Evolutionary conservation across 2,888 invertebrate genomes (phyloP).

Genomic region (Drosophila neotestacea): DNA sequence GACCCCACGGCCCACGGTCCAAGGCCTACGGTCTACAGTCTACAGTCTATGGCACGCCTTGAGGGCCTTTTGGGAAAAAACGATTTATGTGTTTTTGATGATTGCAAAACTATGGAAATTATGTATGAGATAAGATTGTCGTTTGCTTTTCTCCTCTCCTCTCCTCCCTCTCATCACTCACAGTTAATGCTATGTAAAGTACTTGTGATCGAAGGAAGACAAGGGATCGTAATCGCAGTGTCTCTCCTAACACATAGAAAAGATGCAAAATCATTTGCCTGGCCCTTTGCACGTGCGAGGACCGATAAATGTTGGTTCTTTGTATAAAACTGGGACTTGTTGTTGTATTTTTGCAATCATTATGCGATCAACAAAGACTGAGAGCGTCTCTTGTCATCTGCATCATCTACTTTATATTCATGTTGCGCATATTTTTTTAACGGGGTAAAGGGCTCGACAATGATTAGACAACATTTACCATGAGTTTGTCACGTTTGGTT

Average conservation of each 20-base stretch:
- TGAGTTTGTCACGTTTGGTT: slow-evolving; percentile 71
- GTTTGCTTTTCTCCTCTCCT: slow-evolving; percentile 5
- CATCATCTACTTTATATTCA: slow-evolving; percentile 60
- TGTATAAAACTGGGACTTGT: slow-evolving; percentile 18
- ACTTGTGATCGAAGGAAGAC: slow-evolving; percentile 63
- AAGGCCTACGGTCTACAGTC: not conserved
- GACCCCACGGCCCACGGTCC: slow-evolving; percentile 21
- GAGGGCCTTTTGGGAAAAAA: slow-evolving; percentile 43
- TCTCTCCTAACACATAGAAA: not conserved
- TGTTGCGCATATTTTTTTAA: slow-evolving; percentile 47
- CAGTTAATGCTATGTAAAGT: slow-evolving; percentile 68
- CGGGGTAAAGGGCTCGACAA: slow-evolving; percentile 29
- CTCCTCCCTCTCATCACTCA: not conserved
- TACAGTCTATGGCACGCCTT: slow-evolving; percentile 36
- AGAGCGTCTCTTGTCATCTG: slow-evolving; percentile 47
- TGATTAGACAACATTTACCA: slow-evolving; percentile 68
- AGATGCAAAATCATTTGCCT: slow-evolving; percentile 60
- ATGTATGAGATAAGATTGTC: slow-evolving; percentile 45
- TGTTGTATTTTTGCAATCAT: slow-evolving; percentile 56
- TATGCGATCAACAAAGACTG: slow-evolving; percentile 48
- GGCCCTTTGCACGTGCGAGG: slow-evolving; percentile 67
- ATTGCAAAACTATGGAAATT: slow-evolving; percentile 68
- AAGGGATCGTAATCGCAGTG: slow-evolving; percentile 18
- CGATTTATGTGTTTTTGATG: slow-evolving; percentile 82
- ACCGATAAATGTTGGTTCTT: slow-evolving; percentile 37